Base-by-base conservation (phyloP, 2,888 invertebrate species). In the Asteroscopus sphinx region DNA sequence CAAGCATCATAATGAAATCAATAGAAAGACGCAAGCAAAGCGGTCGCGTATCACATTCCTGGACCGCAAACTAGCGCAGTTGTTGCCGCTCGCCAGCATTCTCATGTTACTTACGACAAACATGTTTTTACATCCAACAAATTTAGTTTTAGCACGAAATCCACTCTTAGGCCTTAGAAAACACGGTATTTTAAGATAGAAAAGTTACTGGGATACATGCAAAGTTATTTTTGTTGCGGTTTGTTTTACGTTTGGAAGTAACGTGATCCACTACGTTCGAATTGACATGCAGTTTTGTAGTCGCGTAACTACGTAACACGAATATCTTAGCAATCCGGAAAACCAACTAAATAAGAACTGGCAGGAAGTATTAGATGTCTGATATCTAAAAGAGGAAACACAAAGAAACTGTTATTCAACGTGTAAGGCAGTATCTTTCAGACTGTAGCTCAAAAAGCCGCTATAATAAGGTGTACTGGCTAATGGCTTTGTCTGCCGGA, bases 1-100 rank as follows among this genome's bases (percentile, higher is more conserved):
- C 58, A 57, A 67, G 44, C 39, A 42, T 57, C 62, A 67, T 59
- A 70, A 63, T 73, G 55, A 68, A 77, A 80, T 77, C 75, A 72
- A 80, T 83, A 79, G 82, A 84, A 80, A 83, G 80, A 82, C 56
- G 49, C 58, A 51, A 71, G 76, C 64, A 77, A 79, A 70, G 69
- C 74, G 67, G 77, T 59, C 71, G 54, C 61, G 71, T 88, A 86
- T 86, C 86, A 77, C 68, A 83, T 86, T 81, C 72, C 80, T 62
- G 79, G 76, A 87, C 88, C 88, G 81, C 89, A 87, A 82, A 81
- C 79, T 79, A 73, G 79, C 76, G 77, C 76, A 79, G 77, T 79
- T 79, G 81, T 76, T 75, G 78, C 77, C 79, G 81, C 76, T 85
- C 81, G 77, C 85, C 75, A 76, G 69, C 77, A 79, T 84, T 88